Evolutionary conservation across 2,113 vertebrate genomes (phyloP), one percentile per base, ranked within the genome.

Genomic region (Sylvia atricapilla): DNA sequence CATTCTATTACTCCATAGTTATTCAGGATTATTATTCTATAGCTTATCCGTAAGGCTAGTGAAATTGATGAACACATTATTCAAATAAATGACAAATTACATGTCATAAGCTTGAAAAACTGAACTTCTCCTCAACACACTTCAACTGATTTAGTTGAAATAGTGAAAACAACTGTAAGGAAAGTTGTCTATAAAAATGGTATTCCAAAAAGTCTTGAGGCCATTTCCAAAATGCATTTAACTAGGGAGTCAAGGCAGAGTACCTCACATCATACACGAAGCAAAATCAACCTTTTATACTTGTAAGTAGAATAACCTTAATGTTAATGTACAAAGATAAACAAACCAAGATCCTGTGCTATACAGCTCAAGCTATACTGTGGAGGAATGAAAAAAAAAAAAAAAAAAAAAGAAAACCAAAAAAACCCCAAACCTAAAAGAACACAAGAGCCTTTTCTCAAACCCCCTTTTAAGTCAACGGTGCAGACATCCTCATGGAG

Each of bases 371-470:
- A 63, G 7, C 24, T 64, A 15, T 16, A 39, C 4, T 5, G 3
- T 12, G 30, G 7, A 31, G 10, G 1, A 5, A 18, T 1, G 7
- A 35, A 7, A 39, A 22, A 59, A 24, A 3, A 58, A 25, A 20
- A 50, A 33, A 10, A 37, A 20, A 50, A 33, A 10, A 37, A n/a
- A n/a, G n/a, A n/a, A n/a, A n/a, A n/a, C n/a, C n/a, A n/a, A n/a
- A 20, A 50, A 33, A 10, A 37, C 8, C 37, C 37, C 37, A 37
- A 37, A 37, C 37, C 37, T 37, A 37, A 31, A 90, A 43, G n/a
- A 58, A 41, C 13, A 6, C 8, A 9, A 50, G 3, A 64, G 24
- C 25, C 14, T 60, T 72, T 85, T 39, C 23, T 67, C 44, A 64
- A 30, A 87, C 63, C 4, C 5, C 17, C 12, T 62, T 89, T 50